Evolutionary conservation across 2,888 invertebrate genomes (phyloP), one percentile per base, ranked within the genome.

Genomic region (Agonopterix subpropinquella): DNA sequence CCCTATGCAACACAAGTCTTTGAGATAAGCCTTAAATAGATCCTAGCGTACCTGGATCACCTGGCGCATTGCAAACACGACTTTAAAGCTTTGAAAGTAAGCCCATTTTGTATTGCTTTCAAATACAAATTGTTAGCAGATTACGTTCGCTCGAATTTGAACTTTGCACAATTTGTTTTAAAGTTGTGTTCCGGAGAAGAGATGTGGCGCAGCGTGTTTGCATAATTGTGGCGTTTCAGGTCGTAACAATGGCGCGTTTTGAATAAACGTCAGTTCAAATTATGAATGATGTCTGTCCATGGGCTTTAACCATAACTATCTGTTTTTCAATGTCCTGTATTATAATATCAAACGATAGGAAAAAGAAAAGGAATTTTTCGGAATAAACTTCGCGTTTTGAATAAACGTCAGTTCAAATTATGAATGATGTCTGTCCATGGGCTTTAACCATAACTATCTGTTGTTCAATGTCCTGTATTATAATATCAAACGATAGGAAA

Each of bases 181-280:
- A 10, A 48, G 50, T 44, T 41, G 41, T 8, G 8, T 48, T 47
- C 10, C 11, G 10, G 10, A 8, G 13, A 41, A 5, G 28, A 28
- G 28, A 28, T 28, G 28, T 5, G 28, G 28, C 28, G 28, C 1
- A 28, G 28, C 48, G 53, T 53, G 56, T 62, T 59, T 55, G 56
- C 53, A 56, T 56, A 58, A 59, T 61, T 50, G 52, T 50, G 53
- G 55, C 56, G 48, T 55, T 56, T 47, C 53, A 57, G 28, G 53
- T 50, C 42, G 53, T 50, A 51, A 61, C 61, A 58, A 59, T 56
- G 51, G 52, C 58, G 50, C 50, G 48, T 56, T 28, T 51, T 46
- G 57, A 53, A 55, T 45, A 51, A 48, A 51, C 47, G 53, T 53
- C 50, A 49, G 49, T 49, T 53, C 54, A 55, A 56, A 61, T 46